Base-by-base conservation (phyloP, 2,888 invertebrate species). In the Drosophila pseudotalamancana region DNA sequence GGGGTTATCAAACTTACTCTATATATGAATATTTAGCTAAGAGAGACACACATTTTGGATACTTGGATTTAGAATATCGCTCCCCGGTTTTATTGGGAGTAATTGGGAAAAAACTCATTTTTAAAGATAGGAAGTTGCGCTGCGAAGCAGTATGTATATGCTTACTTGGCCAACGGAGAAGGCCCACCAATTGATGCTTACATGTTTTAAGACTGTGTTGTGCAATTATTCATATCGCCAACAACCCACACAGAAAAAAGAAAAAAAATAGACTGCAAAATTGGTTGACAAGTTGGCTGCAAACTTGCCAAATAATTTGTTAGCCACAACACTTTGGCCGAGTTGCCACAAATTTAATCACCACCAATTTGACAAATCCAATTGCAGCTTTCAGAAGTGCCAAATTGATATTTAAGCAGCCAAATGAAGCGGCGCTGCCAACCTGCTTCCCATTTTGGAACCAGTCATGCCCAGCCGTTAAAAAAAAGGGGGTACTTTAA, bases 101-200 rank as follows among this genome's bases (percentile, higher is more conserved):
- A n/a, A n/a, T n/a, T n/a, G n/a, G n/a, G n/a, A n/a, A n/a, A n/a
- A n/a, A n/a, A n/a, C n/a, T n/a, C n/a, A n/a, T n/a, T n/a, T n/a
- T n/a, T n/a, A n/a, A n/a, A n/a, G n/a, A n/a, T n/a, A n/a, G n/a
- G n/a, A n/a, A n/a, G n/a, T n/a, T n/a, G n/a, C n/a, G n/a, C n/a
- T n/a, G n/a, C n/a, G n/a, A n/a, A n/a, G n/a, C n/a, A n/a, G 18
- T 48, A 29, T 50, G 39, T 32, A 39, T 39, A 35, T 9, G 37
- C 12, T 6, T 34, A 32, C 46, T 25, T 49, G 62, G 55, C 56
- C 60, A 71, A 54, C 49, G 64, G 64, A 56, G 65, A 74, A 48
- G 55, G 25, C 46, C 37, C 50, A 62, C 55, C 87, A 82, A 89
- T 90, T 88, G 88, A 89, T 89, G 84, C 77, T 77, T 78, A 89